Percentiles rank a stretch among this genome's conserved stretches.
Evolutionary conservation across 2,888 invertebrate species (phyloP).

Genomic region (Galerucella calmariensis): DNA sequence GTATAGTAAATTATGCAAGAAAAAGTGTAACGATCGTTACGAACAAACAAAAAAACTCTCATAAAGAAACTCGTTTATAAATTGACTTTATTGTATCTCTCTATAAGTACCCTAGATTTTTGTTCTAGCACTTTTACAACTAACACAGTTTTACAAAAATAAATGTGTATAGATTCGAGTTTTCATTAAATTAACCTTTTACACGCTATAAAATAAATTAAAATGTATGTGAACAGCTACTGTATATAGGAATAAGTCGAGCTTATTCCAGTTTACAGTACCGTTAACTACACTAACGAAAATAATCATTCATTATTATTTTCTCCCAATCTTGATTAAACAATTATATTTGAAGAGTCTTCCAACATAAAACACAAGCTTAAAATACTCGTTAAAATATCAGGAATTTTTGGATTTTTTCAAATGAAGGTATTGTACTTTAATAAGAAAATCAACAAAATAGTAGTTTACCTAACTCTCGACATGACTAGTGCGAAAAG

Average conservation of each 20-base stretch:
- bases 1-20: too few species aligned
- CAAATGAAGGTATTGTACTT: too few species aligned
- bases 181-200: conserved; percentile 6
- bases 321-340: not conserved
- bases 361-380: not conserved
- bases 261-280: not conserved
- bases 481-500: too few species aligned
- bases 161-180: not conserved
- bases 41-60: too few species aligned
- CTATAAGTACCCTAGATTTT: not conserved
- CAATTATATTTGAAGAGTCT: not conserved
- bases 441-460: too few species aligned
- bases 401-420: too few species aligned
- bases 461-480: too few species aligned
- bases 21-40: too few species aligned
- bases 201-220: conserved; percentile 1
- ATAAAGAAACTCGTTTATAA: too few species aligned
- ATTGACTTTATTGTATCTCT: too few species aligned
- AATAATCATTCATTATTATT: not conserved
- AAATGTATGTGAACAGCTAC: conserved; percentile 4
- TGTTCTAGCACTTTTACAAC: not conserved
- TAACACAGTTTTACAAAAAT: not conserved
- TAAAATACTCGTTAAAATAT: too few species aligned
- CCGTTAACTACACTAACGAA: not conserved
- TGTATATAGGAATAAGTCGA: not conserved